Evolutionary conservation across 2,113 vertebrate species (phyloP), one percentile per base, ranked within the genome.

Genomic region (Crotalus tigris): DNA sequence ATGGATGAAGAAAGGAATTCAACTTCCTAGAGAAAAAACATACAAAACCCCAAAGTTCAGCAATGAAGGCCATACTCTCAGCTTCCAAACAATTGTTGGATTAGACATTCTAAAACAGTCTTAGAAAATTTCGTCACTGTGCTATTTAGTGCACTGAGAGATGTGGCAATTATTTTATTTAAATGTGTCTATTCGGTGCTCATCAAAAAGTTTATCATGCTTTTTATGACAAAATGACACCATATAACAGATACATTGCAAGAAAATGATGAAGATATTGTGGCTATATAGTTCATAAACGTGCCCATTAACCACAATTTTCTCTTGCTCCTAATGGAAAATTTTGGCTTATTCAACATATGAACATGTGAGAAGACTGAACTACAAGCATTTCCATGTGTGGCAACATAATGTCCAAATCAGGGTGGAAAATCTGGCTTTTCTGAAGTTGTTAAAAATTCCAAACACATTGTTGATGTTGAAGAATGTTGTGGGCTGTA

Each of bases 1-100:
- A 99, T 99, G 44, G 99, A 99, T 81, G 98, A 98, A 1, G 98
- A 98, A 96, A 99, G 94, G 95, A 99, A 99, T 95, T 99, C 99
- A n/a, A 98, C 97, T 94, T 99, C 99, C 99, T 99, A 94, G 3
- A 29, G 53, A 64, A 87, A 59, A 29, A 39, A 15, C 94, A 96
- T 91, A 90, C 15, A 90, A 44, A 89, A 2, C 4, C 11, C 11
- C 44, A 44, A 39, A 21, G 85, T 44, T 90, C 53, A 53, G n/a
- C 44, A 1, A 17, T 13, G 0, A n/a, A 33, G 2, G 11, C 26
- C n/a, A 29, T 17, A 86, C 2, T 3, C 51, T 26, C 6, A 33
- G 44, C 15, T 6, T 81, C 13, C 10, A 46, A 59, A 61, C 15
- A 90, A 10, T 51, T 49, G 10, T 24, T 89, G 19, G 12, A 89